Evolutionary conservation across 2,113 vertebrate genomes (phyloP).

Genomic region (Callorhinus ursinus): DNA sequence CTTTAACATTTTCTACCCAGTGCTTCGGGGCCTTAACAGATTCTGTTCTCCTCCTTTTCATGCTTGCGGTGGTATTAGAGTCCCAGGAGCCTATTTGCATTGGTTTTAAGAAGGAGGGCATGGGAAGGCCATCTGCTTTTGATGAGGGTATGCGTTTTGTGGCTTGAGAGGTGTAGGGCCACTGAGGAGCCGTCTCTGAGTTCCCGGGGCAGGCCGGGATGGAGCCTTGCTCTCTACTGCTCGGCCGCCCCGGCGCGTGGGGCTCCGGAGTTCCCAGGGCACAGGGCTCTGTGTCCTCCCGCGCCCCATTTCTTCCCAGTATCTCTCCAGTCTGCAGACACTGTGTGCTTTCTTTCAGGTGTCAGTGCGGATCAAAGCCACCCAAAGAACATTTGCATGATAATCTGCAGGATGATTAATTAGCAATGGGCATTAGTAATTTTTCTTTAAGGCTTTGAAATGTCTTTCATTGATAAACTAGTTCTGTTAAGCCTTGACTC

Average conservation of each 20-base stretch:
- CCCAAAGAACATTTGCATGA: constrained; percentile 55
- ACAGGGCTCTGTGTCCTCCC: fast-evolving
- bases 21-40: neutral
- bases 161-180: neutral
- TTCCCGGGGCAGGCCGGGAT: fast-evolving
- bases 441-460: constrained; percentile 55
- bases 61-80: fast-evolving
- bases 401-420: constrained; percentile 54
- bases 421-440: constrained; percentile 61
- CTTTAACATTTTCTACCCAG: neutral
- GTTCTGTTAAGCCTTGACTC: neutral
- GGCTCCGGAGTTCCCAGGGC: neutral
- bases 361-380: constrained; percentile 56
- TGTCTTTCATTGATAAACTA: constrained; percentile 36
- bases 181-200: neutral
- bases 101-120: neutral
- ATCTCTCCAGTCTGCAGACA: neutral
- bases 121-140: constrained; percentile 16
- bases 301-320: neutral
- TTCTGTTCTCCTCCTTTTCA: neutral
- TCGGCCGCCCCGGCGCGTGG: fast-evolving
- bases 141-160: neutral
- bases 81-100: neutral
- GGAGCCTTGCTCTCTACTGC: neutral
- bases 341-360: constrained; percentile 63